Percentiles rank a stretch among this genome's conserved stretches.
phyloP scores from a whole-genome alignment of 1,140 invertebrate species.

The Vanessa atalanta region DNA sequence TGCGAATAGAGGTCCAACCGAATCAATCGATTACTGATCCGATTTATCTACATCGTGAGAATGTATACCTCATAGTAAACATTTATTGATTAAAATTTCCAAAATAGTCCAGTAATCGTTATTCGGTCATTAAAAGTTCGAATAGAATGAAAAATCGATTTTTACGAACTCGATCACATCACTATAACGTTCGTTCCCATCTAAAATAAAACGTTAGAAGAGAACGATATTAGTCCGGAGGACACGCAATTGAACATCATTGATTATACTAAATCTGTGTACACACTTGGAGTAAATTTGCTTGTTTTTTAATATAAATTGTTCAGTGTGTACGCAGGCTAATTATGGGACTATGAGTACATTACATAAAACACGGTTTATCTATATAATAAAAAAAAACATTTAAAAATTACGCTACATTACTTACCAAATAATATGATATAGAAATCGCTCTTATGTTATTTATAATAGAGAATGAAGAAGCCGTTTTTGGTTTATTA shows the following conservation, averaged over 20 bases:
- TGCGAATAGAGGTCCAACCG: too few species aligned
- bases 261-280: background rate
- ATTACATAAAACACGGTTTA: constrained; percentile 41
- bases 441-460: constrained; percentile 61
- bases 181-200: background rate
- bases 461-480: constrained; percentile 62
- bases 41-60: too few species aligned
- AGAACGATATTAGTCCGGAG: background rate
- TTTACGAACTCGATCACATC: background rate
- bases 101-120: too few species aligned
- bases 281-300: constrained; percentile 7
- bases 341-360: constrained; percentile 25
- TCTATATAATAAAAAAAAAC: constrained; percentile 53
- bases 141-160: too few species aligned
- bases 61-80: too few species aligned
- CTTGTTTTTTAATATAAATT: constrained; percentile 9
- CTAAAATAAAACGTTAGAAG: constrained; percentile 8
- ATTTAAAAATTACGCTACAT: constrained; percentile 66
- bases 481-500: constrained; percentile 74
- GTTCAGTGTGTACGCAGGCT: constrained; percentile 15
- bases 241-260: background rate
- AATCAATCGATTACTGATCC: too few species aligned
- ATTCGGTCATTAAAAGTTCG: too few species aligned
- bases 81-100: too few species aligned
- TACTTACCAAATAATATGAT: constrained; percentile 62